Base-by-base conservation (phyloP, 2,888 invertebrate species). In the Girardia tigrina region DNA sequence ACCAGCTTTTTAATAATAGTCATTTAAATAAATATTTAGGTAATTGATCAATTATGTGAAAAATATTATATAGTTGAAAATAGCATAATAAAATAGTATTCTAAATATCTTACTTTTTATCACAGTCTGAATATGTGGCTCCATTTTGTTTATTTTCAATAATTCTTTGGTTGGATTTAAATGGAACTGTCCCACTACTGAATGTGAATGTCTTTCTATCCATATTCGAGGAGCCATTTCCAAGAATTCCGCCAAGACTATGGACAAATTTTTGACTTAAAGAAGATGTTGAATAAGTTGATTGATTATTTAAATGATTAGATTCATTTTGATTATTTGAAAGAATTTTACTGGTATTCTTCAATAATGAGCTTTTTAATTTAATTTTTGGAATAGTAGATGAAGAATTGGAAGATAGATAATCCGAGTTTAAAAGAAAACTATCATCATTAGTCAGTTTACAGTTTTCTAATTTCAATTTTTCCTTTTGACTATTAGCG, bases 351-450 rank as follows among this genome's bases (percentile, higher is more conserved):
- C 23, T 56, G 23, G 56, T 56, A 20, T n/a, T 56, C 23, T 56
- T 56, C 56, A 56, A 56, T n/a, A 56, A 56, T 56, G 56, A 56
- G 23, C 56, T 23, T 56, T 56, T 56, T 8, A 56, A 8, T 56
- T 56, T 56, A n/a, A 56, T 56, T 56, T 56, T 56, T 56, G 56
- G 56, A 56, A 56, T 56, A 8, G 56, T 56, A 20, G 56, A n/a
- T 56, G 56, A 56, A 12, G 56, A 12, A 56, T 56, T 56, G 8
- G 56, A 56, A 6, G 56, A 56, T 56, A 56, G n/a, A 56, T 8
- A 56, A 56, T 56, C 56, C 4, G 8, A 20, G n/a, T 16, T 56
- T 2, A 56, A 12, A 6, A 56, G n/a, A 56, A 12, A 56, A 56
- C n/a, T 56, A 20, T 56, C 56, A 56, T 56, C 56, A 16, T 56